phyloP scores from a whole-genome alignment of 2,888 invertebrate genomes.

The Tenthredo distinguenda region DNA sequence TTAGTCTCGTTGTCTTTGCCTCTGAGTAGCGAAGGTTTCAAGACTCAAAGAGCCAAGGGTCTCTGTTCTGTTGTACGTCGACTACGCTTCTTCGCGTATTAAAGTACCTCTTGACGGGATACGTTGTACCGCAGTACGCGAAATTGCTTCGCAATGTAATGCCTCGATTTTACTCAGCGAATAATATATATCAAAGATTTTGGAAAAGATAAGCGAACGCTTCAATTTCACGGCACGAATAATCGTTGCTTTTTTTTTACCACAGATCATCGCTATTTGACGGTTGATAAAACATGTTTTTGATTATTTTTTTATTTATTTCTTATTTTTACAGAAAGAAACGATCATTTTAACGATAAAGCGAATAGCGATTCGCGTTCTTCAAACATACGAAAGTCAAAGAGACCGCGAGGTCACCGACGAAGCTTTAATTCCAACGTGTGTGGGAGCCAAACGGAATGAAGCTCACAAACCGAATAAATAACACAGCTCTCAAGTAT shows the following conservation, averaged over 20 bases:
- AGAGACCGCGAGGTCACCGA: conserved; percentile 3
- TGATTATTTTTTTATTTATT: neutral
- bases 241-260: neutral
- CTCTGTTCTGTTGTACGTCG: neutral
- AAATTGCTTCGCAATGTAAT: neutral
- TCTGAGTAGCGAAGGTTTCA: neutral
- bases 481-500: conserved; percentile 8
- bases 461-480: conserved; percentile 8
- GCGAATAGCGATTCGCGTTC: neutral
- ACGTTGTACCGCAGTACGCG: neutral
- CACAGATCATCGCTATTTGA: neutral
- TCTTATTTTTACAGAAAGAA: neutral
- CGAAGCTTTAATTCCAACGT: neutral
- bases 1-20: conserved; percentile 12
- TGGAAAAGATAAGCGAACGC: neutral
- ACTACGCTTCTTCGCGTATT: neutral
- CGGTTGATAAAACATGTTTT: neutral
- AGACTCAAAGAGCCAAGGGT: neutral
- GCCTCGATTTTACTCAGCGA: neutral
- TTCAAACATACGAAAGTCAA: neutral
- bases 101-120: neutral
- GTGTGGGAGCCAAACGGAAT: neutral
- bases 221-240: neutral
- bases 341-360: neutral
- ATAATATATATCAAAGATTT: neutral